phyloP scores from a whole-genome alignment of 2,888 invertebrate genomes.

The Drosophila putrida region DNA sequence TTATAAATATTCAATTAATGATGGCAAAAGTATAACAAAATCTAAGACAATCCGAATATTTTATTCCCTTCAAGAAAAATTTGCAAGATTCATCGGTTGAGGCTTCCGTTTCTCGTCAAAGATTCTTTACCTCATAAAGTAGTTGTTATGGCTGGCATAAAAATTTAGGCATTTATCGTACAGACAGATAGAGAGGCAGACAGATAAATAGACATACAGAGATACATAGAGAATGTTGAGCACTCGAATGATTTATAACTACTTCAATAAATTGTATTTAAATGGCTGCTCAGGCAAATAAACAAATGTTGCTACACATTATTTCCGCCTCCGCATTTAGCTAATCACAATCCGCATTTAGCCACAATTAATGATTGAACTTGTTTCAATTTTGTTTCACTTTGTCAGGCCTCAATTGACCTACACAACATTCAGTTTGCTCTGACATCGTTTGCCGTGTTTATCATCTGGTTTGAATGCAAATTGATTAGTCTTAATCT shows the following conservation, averaged over 20 bases:
- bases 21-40: conserved; percentile 56
- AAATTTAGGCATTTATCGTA: conserved; percentile 25
- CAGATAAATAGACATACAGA: conserved; percentile 8
- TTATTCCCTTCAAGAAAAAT: conserved; percentile 18
- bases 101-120: conserved; percentile 24
- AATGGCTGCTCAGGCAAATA: conserved; percentile 47
- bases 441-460: neutral
- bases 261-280: conserved; percentile 71
- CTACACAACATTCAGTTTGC: neutral
- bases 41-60: conserved; percentile 15
- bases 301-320: conserved; percentile 51
- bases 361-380: conserved; percentile 28
- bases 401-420: conserved; percentile 31
- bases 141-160: conserved; percentile 13
- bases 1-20: conserved; percentile 75
- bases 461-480: conserved; percentile 8
- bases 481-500: conserved; percentile 8
- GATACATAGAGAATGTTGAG: conserved; percentile 44
- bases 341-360: conserved; percentile 35
- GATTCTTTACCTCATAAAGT: conserved; percentile 7
- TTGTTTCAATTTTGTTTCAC: conserved; percentile 19
- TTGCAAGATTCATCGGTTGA: conserved; percentile 6
- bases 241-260: conserved; percentile 69
- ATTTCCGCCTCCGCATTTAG: conserved; percentile 75
- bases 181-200: conserved; percentile 20